phyloP scores from a whole-genome alignment of 2,888 invertebrate species.

The Strigamia transsilvanica region DNA sequence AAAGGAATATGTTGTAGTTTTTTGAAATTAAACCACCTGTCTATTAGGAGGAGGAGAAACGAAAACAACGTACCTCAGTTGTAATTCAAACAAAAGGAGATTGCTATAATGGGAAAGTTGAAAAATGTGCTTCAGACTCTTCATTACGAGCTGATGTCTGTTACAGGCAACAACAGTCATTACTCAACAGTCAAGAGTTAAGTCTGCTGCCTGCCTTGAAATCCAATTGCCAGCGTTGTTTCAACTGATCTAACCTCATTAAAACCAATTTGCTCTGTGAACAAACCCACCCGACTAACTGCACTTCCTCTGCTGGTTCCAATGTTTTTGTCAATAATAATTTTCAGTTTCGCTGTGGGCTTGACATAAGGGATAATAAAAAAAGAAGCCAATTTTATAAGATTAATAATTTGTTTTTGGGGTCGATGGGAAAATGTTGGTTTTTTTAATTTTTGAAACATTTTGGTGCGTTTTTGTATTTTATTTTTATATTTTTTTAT shows the following conservation, averaged over 20 bases:
- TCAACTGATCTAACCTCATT: slow-evolving; percentile 47
- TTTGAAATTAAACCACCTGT: slow-evolving; percentile 34
- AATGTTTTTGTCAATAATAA: slow-evolving; percentile 46
- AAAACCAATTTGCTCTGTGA: slow-evolving; percentile 46
- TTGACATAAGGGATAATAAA: neutral
- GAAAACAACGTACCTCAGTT: slow-evolving; percentile 6
- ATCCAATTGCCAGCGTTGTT: slow-evolving; percentile 46
- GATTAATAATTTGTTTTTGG: neutral
- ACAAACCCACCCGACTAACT: slow-evolving; percentile 45
- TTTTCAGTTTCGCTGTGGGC: neutral
- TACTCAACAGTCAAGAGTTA: slow-evolving; percentile 47
- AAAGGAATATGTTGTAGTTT: neutral
- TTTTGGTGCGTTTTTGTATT: too few species aligned
- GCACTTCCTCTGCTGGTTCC: slow-evolving; percentile 21
- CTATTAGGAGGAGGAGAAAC: neutral
- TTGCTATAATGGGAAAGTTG: slow-evolving; percentile 15
- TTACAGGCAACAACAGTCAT: slow-evolving; percentile 47
- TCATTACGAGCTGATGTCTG: slow-evolving; percentile 48
- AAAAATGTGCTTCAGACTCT: slow-evolving; percentile 37
- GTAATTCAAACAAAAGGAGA: slow-evolving; percentile 39
- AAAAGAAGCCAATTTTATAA: neutral
- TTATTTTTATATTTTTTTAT: too few species aligned
- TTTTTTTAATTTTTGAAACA: too few species aligned
- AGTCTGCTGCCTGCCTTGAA: slow-evolving; percentile 43
- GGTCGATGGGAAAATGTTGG: neutral